These are phyloP conservation scores for Ethmia dodecea DNA, from an alignment of 2,888 invertebrate species.

Conservation along the genomic window DNA sequence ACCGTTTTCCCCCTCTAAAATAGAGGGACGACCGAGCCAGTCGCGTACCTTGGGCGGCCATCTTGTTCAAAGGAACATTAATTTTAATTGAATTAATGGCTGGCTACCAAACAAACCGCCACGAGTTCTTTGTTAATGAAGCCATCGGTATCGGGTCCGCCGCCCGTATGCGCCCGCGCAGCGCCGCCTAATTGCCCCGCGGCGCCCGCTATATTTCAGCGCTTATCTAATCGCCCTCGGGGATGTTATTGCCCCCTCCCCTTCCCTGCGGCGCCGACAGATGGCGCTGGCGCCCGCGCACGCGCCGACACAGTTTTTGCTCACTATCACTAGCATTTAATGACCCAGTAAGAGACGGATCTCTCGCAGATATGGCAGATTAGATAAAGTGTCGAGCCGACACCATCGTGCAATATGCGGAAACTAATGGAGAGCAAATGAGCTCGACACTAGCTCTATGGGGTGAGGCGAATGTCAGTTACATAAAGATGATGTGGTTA, in stretches of 20 bases:
- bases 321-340: conserved; percentile 9
- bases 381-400: conserved; percentile 1
- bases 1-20: too few relatives aligned
- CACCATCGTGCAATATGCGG: too few relatives aligned
- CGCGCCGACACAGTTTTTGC: conserved; percentile 22
- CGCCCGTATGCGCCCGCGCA: conserved; percentile 16
- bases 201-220: conserved; percentile 23
- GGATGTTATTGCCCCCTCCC: conserved; percentile 7
- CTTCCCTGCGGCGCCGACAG: conserved; percentile 4
- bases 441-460: too few relatives aligned
- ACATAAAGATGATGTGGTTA: too few relatives aligned
- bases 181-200: background rate
- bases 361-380: conserved; percentile 3
- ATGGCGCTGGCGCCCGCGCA: conserved; percentile 14
- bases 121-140: too few relatives aligned
- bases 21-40: too few relatives aligned
- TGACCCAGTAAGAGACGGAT: conserved; percentile 12
- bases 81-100: too few relatives aligned
- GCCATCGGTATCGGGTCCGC: conserved; percentile 2
- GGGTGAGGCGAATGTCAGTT: too few relatives aligned
- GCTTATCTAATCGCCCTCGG: conserved; percentile 24
- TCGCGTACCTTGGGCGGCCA: too few relatives aligned
- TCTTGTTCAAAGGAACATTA: too few relatives aligned
- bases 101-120: too few relatives aligned
- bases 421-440: too few relatives aligned